A percentile compares a stretch with the other conserved stretches of the same genome.
These are phyloP conservation scores for Esox lucius DNA, from an alignment of 2,797 vertebrate genomes.

Conservation along the genomic window DNA sequence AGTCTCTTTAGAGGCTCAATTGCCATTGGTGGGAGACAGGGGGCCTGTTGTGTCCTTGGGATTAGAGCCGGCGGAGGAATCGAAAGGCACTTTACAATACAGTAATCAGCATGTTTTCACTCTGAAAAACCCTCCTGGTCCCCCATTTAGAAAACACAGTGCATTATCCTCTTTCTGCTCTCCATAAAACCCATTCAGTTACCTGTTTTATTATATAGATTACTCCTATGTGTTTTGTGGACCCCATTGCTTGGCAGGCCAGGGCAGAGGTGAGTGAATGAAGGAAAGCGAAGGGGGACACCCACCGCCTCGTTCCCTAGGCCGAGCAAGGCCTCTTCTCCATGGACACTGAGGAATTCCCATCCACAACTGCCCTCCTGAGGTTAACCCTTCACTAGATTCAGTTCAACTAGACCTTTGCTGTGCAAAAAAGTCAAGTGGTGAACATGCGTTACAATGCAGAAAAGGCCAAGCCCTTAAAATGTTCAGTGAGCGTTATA, in stretches of 20 bases:
- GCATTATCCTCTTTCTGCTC: constrained; percentile 70
- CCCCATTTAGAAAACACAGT: constrained; percentile 80
- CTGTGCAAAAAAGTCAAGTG: neutral
- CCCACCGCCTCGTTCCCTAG: constrained; percentile 59
- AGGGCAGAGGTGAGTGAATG: constrained; percentile 49
- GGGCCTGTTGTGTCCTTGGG: constrained; percentile 78
- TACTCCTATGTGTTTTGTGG: constrained; percentile 69
- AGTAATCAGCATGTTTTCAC: constrained; percentile 88
- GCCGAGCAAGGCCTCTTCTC: constrained; percentile 9
- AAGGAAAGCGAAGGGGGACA: constrained; percentile 50
- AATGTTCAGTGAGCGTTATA: neutral
- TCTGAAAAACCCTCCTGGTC: constrained; percentile 74
- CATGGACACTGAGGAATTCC: constrained; percentile 48
- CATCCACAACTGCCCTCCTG: constrained; percentile 21
- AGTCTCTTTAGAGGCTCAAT: constrained; percentile 77
- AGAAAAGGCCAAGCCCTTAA: neutral
- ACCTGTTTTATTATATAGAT: constrained; percentile 75
- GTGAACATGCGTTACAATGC: neutral
- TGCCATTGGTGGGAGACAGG: constrained; percentile 76
- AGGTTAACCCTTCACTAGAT: neutral
- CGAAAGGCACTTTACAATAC: constrained; percentile 88
- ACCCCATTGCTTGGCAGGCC: constrained; percentile 58
- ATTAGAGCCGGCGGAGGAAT: constrained; percentile 81
- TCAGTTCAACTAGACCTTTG: neutral
- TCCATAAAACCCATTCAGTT: constrained; percentile 77